Evolutionary conservation across 2,888 invertebrate species (phyloP).

Genomic region (Iphiclides podalirius): DNA sequence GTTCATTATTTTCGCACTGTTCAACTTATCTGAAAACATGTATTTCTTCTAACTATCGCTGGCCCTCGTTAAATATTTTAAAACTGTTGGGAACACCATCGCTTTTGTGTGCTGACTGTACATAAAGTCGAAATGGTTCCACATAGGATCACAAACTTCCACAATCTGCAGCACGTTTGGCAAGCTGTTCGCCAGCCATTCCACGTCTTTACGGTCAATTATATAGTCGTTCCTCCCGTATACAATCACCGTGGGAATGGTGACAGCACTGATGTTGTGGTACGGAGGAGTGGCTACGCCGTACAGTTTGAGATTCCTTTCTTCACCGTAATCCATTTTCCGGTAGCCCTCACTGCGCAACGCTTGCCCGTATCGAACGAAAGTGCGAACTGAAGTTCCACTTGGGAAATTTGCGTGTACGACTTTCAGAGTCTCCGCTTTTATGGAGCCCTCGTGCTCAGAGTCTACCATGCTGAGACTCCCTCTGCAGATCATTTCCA

Average conservation of each 20-base stretch:
- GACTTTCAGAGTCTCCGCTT: slow-evolving; percentile 39
- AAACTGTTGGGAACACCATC: slow-evolving; percentile 39
- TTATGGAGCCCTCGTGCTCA: slow-evolving; percentile 50
- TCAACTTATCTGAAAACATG: too few relatives aligned
- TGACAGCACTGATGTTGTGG: slow-evolving; percentile 49
- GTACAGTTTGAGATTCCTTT: slow-evolving; percentile 45
- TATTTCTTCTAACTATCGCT: slow-evolving; percentile 21
- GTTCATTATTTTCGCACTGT: too few relatives aligned
- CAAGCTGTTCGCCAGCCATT: slow-evolving; percentile 70
- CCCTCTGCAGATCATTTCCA: slow-evolving; percentile 39
- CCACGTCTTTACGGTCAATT: slow-evolving; percentile 79
- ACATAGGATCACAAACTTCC: slow-evolving; percentile 71
- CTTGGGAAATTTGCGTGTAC: slow-evolving; percentile 55
- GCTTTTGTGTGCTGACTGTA: slow-evolving; percentile 43
- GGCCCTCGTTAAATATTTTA: slow-evolving; percentile 34
- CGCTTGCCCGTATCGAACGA: slow-evolving; percentile 57
- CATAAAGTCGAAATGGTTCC: slow-evolving; percentile 47
- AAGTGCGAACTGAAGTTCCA: slow-evolving; percentile 49
- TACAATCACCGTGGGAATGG: slow-evolving; percentile 46
- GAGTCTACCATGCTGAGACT: slow-evolving; percentile 35
- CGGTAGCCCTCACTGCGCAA: slow-evolving; percentile 40
- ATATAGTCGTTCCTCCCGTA: slow-evolving; percentile 75
- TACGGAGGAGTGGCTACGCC: slow-evolving; percentile 46
- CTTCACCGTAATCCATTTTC: slow-evolving; percentile 54
- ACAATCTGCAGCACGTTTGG: slow-evolving; percentile 78